Base-by-base conservation (phyloP, 1,140 invertebrate genomes). In the Drosophila punjabiensis region DNA sequence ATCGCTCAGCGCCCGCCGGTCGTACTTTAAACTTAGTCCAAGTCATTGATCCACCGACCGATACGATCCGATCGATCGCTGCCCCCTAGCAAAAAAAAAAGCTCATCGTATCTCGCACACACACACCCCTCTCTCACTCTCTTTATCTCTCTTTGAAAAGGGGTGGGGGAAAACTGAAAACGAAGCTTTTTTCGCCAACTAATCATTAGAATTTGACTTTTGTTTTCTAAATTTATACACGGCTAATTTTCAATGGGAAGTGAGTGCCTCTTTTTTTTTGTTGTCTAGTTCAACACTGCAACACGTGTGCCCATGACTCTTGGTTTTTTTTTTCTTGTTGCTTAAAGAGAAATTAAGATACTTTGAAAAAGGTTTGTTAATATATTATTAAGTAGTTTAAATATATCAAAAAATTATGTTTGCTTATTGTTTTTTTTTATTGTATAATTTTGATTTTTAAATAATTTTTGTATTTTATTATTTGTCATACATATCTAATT, bases 21-120 rank as follows among this genome's bases (percentile, higher is more conserved):
- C 16, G 79, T 76, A 82, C 80, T 82, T 82, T 82, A 73, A 74
- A 82, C 80, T 82, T 77, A 37, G 68, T 82, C 62, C 43, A 82
- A 67, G 62, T 82, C 67, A 64, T 32, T 50, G 30, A 47, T 55
- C 64, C 2, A 20, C 9, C 53, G 6, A 60, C 8, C 33, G 50
- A 52, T 52, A 37, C 35, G 41, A 43, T 43, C n/a, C 50, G 55
- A 50, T 55, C 39, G 71, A 60, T 48, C 63, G 65, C 56, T 62
- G 66, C 43, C 60, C 58, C 58, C 47, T 11, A 24, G 32, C n/a
- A 64, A 59, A 66, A 60, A 59, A 66, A 60, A 62, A 69, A 64
- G 73, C 76, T 61, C 14, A 16, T 7, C 7, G 37, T 39, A 56
- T 56, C 53, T 56, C 20, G 13, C n/a, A 20, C 13, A 35, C 11